These are phyloP conservation scores for Phytoseiulus persimilis DNA, from an alignment of 2,888 invertebrate species.

Conservation along the genomic window DNA sequence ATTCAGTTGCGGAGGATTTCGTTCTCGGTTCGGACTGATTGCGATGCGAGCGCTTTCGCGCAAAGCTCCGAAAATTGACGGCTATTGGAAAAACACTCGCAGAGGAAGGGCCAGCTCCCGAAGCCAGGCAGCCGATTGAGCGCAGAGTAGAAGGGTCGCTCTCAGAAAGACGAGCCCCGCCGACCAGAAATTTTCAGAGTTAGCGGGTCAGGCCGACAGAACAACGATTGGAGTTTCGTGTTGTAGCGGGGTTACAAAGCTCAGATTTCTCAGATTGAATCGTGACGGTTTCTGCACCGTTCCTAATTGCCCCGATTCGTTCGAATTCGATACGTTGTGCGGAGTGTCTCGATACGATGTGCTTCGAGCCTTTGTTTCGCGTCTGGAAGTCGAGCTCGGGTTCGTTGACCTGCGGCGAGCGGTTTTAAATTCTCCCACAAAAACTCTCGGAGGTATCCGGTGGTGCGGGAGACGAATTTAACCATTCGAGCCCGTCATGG, in stretches of 20 bases:
- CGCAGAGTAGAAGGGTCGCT: not conserved
- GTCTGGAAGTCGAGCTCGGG: too few species aligned
- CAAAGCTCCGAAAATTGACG: not conserved
- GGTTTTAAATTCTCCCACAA: too few species aligned
- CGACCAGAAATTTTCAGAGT: not conserved
- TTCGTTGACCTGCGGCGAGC: too few species aligned
- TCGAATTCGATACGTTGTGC: not conserved
- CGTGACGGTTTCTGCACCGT: not conserved
- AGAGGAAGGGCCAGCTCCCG: not conserved
- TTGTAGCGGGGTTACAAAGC: not conserved
- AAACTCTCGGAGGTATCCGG: not conserved
- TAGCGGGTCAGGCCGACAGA: not conserved
- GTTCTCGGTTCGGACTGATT: not conserved
- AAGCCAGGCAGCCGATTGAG: not conserved
- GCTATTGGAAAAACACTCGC: not conserved
- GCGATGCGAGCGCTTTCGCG: not conserved
- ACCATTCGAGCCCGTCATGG: not conserved
- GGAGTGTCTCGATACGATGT: not conserved
- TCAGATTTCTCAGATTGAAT: not conserved
- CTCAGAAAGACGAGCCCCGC: not conserved
- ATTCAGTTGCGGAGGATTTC: slow-evolving; percentile 5
- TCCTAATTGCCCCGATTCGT: not conserved
- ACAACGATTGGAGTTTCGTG: not conserved
- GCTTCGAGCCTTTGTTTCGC: not conserved
- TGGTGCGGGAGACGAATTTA: not conserved